phyloP scores from a whole-genome alignment of 2,113 vertebrate species.

The Oreochromis tanganicae region DNA sequence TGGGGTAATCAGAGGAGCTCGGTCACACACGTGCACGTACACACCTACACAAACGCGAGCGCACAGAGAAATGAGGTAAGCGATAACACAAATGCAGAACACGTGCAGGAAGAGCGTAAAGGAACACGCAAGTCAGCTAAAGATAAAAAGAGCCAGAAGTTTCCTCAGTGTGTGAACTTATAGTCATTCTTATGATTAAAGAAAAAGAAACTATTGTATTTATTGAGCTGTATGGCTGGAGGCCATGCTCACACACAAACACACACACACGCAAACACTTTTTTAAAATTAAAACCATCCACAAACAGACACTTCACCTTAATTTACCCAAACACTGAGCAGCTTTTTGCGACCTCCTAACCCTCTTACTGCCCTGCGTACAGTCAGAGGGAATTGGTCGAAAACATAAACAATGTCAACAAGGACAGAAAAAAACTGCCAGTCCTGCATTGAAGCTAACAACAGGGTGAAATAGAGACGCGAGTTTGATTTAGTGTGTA shows the following conservation, averaged over 20 bases:
- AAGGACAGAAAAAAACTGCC: not conserved
- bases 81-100: not conserved
- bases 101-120: not conserved
- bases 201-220: not conserved
- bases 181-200: not conserved
- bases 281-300: not conserved
- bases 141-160: not conserved
- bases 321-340: not conserved
- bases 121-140: not conserved
- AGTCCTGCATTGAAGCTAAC: not conserved
- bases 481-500: slow-evolving; percentile 8
- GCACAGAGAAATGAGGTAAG: not conserved
- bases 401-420: not conserved
- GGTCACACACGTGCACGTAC: not conserved
- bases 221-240: not conserved
- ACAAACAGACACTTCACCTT: not conserved
- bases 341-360: not conserved
- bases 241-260: not conserved
- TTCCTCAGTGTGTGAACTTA: not conserved
- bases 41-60: not conserved
- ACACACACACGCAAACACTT: not conserved
- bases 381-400: not conserved
- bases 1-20: slow-evolving; percentile 21
- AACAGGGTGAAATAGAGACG: not conserved
- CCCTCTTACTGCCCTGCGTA: not conserved